These are phyloP conservation scores for Lymantria dispar DNA, from an alignment of 2,888 invertebrate species.

Conservation along the genomic window DNA sequence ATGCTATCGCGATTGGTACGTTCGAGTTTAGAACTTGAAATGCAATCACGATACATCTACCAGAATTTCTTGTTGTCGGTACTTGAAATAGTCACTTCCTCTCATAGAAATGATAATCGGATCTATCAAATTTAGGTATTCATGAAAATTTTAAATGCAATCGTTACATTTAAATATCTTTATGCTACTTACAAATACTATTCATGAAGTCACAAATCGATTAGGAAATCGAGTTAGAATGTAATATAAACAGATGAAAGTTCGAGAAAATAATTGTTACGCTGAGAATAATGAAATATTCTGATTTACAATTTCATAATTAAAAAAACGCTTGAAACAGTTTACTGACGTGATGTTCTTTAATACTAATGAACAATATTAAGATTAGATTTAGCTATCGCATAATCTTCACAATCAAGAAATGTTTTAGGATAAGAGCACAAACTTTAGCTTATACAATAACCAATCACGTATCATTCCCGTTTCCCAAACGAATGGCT, in stretches of 20 bases:
- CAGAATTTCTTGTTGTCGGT: constrained; percentile 43
- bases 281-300: no score
- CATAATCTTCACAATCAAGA: constrained; percentile 17
- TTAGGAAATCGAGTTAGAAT: not conserved
- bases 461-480: constrained; percentile 60
- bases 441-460: no score
- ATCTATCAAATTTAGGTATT: constrained; percentile 24
- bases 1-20: constrained; percentile 71
- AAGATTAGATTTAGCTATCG: not conserved
- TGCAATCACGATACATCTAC: constrained; percentile 57
- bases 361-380: no score
- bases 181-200: constrained; percentile 7
- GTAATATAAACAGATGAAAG: constrained; percentile 8
- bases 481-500: constrained; percentile 61
- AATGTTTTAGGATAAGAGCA: no score
- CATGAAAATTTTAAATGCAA: constrained; percentile 15
- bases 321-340: no score
- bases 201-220: constrained; percentile 15
- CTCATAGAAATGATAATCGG: constrained; percentile 18
- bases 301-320: no score
- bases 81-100: constrained; percentile 22
- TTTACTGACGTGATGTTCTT: no score
- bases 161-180: constrained; percentile 14
- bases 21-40: constrained; percentile 65
- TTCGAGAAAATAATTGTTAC: constrained; percentile 11